These are phyloP conservation scores for Zhengitettix transpicula DNA, from an alignment of 2,888 invertebrate genomes.

Conservation along the genomic window DNA sequence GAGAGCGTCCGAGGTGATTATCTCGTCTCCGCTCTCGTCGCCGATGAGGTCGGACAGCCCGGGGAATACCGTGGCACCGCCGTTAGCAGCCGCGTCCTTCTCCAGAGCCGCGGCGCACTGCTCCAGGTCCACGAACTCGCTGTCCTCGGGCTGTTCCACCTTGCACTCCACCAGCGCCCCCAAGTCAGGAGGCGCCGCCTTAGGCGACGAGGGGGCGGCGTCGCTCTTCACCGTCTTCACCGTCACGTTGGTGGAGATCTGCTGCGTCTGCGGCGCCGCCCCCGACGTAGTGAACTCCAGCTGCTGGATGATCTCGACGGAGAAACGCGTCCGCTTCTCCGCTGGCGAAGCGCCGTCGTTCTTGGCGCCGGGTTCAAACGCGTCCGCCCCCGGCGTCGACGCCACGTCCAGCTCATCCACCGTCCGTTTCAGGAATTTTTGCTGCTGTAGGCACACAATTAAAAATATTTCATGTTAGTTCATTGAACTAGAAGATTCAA, in stretches of 20 bases:
- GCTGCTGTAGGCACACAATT: slow-evolving; percentile 43
- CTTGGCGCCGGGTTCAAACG: slow-evolving; percentile 12
- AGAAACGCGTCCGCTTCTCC: slow-evolving; percentile 53
- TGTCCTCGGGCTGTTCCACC: slow-evolving; percentile 66
- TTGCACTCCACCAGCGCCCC: slow-evolving; percentile 59
- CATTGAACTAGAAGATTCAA: too few relatives aligned
- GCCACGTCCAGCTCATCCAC: slow-evolving; percentile 45
- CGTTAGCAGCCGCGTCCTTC: slow-evolving; percentile 48
- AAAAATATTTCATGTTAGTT: background rate
- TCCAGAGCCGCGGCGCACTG: slow-evolving; percentile 73
- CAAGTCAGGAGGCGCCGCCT: slow-evolving; percentile 24
- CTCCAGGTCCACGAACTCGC: slow-evolving; percentile 72
- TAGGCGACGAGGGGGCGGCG: slow-evolving; percentile 1
- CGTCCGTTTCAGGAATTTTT: slow-evolving; percentile 63
- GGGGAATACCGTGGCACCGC: slow-evolving; percentile 47
- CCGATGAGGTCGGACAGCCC: slow-evolving; percentile 67
- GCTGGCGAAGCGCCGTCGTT: slow-evolving; percentile 18
- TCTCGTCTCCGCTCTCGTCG: slow-evolving; percentile 67
- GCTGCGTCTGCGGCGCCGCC: slow-evolving; percentile 73
- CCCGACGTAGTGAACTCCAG: slow-evolving; percentile 77
- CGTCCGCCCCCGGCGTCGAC: slow-evolving; percentile 23
- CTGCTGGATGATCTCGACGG: slow-evolving; percentile 84
- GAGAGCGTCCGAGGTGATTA: slow-evolving; percentile 55
- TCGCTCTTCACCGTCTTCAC: slow-evolving; percentile 53
- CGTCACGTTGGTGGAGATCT: slow-evolving; percentile 82